Evolutionary conservation across 1,140 invertebrate genomes (phyloP), one percentile per base, ranked within the genome.

Genomic region (Lasioglossum baleicum): DNA sequence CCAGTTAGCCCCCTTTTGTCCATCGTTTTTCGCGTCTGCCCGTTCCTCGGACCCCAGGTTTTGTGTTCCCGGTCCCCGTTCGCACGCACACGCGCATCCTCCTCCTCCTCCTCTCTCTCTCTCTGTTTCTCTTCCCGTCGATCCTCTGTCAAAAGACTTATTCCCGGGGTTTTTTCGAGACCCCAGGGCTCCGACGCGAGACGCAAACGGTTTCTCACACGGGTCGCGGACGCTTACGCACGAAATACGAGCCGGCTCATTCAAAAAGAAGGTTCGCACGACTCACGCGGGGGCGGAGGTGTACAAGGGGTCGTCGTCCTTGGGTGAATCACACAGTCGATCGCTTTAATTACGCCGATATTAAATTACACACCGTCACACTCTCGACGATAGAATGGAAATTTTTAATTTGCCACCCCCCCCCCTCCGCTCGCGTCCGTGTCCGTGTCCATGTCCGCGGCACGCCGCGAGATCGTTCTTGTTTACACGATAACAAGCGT

Each of bases 321-420:
- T 48, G 60, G 35, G 64, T 73, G 76, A 79, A 79, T 73, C 76
- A 65, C 69, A 73, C 69, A n/a, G 70, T 60, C 69, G 76, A 79
- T 79, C 76, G 61, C 48, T 79, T 79, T 73, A 79, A 79, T 79
- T 79, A 56, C 76, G 15, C 17, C 61, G 35, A 66, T 79, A 79
- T 79, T 79, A 66, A 79, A 66, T 79, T 73, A 65, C 70, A 20
- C 70, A 20, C 61, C 20, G 22, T 48, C 69, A 11, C 61, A 70
- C 70, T 73, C 31, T 73, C 31, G 69, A 66, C 76, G 20, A 40
- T 56, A 65, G 60, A 73, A 79, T 73, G 76, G 61, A 66, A 31
- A 79, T 73, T 73, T 78, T 79, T 79, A 53, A 72, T 78, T 72
- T 26, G 71, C 69, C 60, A 26, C 15, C 10, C 44, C 8, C n/a